phyloP scores from a whole-genome alignment of 2,888 invertebrate genomes.

The Acronicta alni region DNA sequence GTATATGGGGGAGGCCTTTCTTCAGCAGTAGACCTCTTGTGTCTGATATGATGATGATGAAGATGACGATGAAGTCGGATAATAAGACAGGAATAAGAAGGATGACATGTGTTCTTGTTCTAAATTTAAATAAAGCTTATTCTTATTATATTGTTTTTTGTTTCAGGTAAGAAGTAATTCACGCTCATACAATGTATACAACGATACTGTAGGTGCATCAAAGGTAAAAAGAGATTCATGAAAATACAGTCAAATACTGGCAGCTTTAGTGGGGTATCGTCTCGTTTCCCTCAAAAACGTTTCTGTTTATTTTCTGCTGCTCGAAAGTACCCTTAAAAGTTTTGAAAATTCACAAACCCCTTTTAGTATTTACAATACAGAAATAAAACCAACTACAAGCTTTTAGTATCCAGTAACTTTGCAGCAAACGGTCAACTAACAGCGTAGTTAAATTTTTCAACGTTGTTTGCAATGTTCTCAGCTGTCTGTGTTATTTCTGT shows the following conservation, averaged over 20 bases:
- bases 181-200: background rate
- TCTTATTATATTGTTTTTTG: slow-evolving; percentile 6
- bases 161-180: slow-evolving; percentile 36
- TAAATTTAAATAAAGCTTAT: too few relatives aligned
- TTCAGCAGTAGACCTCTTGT: too few relatives aligned
- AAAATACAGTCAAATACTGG: slow-evolving; percentile 7
- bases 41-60: too few relatives aligned
- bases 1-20: too few relatives aligned
- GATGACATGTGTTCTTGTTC: too few relatives aligned
- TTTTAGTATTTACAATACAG: slow-evolving; percentile 45
- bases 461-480: slow-evolving; percentile 63
- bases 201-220: background rate
- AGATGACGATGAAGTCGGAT: too few relatives aligned
- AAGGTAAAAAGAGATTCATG: background rate
- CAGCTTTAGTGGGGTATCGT: slow-evolving; percentile 11
- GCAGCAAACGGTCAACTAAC: slow-evolving; percentile 49
- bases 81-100: too few relatives aligned
- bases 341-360: slow-evolving; percentile 40
- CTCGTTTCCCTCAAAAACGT: slow-evolving; percentile 24
- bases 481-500: slow-evolving; percentile 57
- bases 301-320: slow-evolving; percentile 39
- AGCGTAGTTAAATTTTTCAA: slow-evolving; percentile 51
- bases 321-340: slow-evolving; percentile 28
- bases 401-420: slow-evolving; percentile 48
- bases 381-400: slow-evolving; percentile 49